Evolutionary conservation across 2,888 invertebrate species (phyloP), one percentile per base, ranked within the genome.

Genomic region (Coenonympha glycerion): DNA sequence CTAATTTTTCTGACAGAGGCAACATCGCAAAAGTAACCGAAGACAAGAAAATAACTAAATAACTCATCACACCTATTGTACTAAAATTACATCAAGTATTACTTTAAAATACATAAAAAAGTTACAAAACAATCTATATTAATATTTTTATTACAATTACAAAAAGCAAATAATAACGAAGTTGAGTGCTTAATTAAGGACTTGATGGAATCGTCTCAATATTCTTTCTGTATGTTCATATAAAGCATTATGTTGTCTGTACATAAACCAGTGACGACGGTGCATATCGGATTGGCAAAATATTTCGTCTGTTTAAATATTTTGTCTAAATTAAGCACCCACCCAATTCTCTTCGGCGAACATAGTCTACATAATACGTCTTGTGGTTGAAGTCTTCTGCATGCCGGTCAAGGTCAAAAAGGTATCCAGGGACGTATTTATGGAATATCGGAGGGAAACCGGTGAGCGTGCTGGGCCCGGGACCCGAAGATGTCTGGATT

Each of bases 301-400:
- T 42, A 51, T 39, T 24, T 24, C 5, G 11, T 52, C 41, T 39
- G 8, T 16, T 31, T 48, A 33, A 45, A 39, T 30, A 53, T 37
- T 39, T 41, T 34, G 24, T 44, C 75, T 70, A 79, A 80, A 76
- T 81, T 84, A 84, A 86, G 82, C 86, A 86, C 87, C 82, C 86
- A 87, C 87, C 87, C 82, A 84, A 74, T 68, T 85, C 80, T 79
- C 86, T 74, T 74, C 76, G 78, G 76, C 84, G 85, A 67, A 82
- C 78, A 82, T 86, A 86, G 76, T 87, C 86, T 85, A 87, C 76
- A 81, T 76, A 87, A 76, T 81, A 82, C 78, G 86, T 84, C 80
- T 84, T 81, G 73, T 79, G 78, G 61, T 69, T 75, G 78, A 83
- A 74, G 75, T 86, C 86, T 69, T 79, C 84, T 62, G 75, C 79